Evolutionary conservation across 2,797 vertebrate species (phyloP).

Genomic region (Enteromius trimaculatus): DNA sequence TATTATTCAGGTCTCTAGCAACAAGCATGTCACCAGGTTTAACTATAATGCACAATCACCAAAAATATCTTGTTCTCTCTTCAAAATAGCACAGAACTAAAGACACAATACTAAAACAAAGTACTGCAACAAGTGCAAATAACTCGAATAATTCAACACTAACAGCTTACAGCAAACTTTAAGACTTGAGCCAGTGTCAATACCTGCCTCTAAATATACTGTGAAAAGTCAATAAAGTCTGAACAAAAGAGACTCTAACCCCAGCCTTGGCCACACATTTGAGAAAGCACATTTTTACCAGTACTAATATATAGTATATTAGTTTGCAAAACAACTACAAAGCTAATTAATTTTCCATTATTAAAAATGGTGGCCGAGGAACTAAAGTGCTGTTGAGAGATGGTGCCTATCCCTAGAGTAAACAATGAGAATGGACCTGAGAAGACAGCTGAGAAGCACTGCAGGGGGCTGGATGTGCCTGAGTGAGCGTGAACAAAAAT

Average conservation of each 20-base stretch:
- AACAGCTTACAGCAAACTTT: not conserved
- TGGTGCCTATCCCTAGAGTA: not conserved
- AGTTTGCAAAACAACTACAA: not conserved
- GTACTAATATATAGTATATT: not conserved
- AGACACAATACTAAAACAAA: not conserved
- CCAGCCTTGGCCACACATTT: not conserved
- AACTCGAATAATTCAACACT: not conserved
- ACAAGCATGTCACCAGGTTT: not conserved
- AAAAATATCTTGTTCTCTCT: not conserved
- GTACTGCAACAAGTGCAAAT: not conserved
- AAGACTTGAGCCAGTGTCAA: not conserved
- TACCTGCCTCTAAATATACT: not conserved
- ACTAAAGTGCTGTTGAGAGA: not conserved
- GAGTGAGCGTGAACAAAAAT: conserved; percentile 55
- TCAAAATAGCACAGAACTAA: not conserved
- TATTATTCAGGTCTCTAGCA: not conserved
- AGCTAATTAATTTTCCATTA: not conserved
- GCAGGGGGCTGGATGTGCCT: conserved; percentile 28
- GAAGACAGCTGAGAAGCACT: conserved; percentile 26
- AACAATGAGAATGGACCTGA: not conserved
- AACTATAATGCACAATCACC: not conserved
- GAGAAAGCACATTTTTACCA: not conserved
- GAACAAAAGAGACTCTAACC: not conserved
- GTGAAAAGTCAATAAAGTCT: not conserved
- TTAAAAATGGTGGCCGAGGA: not conserved